Evolutionary conservation across 2,113 vertebrate genomes (phyloP), one percentile per base, ranked within the genome.

Genomic region (Bos indicus): DNA sequence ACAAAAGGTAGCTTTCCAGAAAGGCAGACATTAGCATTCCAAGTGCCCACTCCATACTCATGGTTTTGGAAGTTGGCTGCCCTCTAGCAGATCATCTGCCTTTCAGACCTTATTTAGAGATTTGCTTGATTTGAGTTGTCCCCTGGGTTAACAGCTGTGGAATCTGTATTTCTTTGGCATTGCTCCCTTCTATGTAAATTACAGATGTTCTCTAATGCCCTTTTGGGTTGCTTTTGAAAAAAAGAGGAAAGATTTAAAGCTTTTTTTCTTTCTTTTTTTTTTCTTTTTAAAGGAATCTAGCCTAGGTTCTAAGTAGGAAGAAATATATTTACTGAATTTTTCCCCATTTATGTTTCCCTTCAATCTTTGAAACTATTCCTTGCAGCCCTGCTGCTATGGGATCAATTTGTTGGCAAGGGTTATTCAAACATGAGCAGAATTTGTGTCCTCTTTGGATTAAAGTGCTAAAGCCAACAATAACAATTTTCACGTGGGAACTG

Each of bases 361-460:
- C 92, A 80, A 88, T 97, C 85, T 95, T 97, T 97, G 88, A 98
- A 97, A 84, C 46, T 82, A 92, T 94, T 98, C 97, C 90, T 57
- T 95, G 23, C 82, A 98, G 97, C 78, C 90, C n/a, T 78, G 93
- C 94, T 98, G 97, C 94, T 98, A 25, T 98, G 98, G 97, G 97
- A 98, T 99, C 98, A 98, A 98, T 99, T 98, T 98, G 94, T 99
- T 99, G 98, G 98, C 98, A 98, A 97, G 96, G 98, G 97, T 98
- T 99, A 98, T 98, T 98, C 98, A 99, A 98, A 99, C 98, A 98
- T 90, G 95, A 98, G 98, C 97, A 99, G 97, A 98, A 98, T 98
- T 97, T 97, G 94, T 98, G 97, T 98, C 98, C 98, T 98, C 97
- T 98, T 97, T 98, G 96, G 97, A 97, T 95, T 97, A 98, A 98